phyloP scores from a whole-genome alignment of 2,888 invertebrate genomes.

The Oligia fasciuncula region DNA sequence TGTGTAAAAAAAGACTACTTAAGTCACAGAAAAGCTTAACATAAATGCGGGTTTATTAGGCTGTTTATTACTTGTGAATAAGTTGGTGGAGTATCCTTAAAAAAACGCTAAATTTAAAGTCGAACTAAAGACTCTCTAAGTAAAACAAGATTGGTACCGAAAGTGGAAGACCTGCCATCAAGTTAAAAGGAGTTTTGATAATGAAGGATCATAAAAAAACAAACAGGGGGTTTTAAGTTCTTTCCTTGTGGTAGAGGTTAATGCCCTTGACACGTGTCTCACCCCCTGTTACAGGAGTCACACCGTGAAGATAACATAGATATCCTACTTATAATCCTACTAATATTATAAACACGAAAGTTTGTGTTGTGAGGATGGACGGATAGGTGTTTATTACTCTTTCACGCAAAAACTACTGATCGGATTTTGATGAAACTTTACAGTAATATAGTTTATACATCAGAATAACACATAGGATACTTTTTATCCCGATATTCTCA shows the following conservation, averaged over 20 bases:
- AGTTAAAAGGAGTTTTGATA: background rate
- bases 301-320: constrained; percentile 42
- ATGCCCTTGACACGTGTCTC: constrained; percentile 43
- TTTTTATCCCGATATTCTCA: too few relatives aligned
- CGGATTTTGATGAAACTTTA: too few relatives aligned
- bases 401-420: too few relatives aligned
- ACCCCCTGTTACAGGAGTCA: constrained; percentile 26
- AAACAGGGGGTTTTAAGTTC: constrained; percentile 9
- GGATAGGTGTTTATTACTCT: too few relatives aligned
- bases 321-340: background rate
- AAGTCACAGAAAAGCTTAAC: too few relatives aligned
- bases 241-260: constrained; percentile 14
- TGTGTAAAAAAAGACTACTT: too few relatives aligned
- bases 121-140: background rate
- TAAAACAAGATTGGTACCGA: background rate
- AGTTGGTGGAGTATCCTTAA: background rate
- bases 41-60: background rate
- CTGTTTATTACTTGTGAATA: background rate
- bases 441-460: too few relatives aligned
- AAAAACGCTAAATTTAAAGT: background rate
- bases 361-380: too few relatives aligned
- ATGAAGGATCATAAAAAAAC: background rate
- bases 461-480: too few relatives aligned
- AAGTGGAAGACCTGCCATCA: background rate
- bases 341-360: too few relatives aligned